Percentiles rank a stretch among this genome's conserved stretches.
Conservation (phyloP, 2,113 vertebrate species). For the Phyllopteryx taeniolatus region DNA sequence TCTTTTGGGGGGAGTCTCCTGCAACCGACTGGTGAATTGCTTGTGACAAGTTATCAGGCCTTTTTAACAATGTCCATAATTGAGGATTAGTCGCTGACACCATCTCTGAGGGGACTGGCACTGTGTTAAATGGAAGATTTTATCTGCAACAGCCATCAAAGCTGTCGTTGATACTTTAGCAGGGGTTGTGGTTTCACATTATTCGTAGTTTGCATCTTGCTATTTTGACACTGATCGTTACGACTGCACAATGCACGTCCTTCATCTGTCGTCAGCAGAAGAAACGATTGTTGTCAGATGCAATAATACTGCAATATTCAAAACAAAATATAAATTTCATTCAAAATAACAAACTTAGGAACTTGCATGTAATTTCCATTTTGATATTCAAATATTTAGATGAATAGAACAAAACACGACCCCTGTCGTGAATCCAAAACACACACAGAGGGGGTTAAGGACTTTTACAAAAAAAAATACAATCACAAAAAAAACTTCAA, state of each 20-base stretch:
- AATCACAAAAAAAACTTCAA: too few relatives aligned
- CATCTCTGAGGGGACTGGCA: constrained; percentile 42
- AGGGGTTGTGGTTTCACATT: constrained; percentile 36
- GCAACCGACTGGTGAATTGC: constrained; percentile 42
- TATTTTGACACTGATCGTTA: constrained; percentile 29
- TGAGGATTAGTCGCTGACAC: constrained; percentile 59
- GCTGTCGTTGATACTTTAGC: constrained; percentile 43
- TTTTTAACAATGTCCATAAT: constrained; percentile 56
- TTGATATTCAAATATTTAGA: not conserved
- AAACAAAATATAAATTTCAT: not conserved
- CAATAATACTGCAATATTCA: not conserved
- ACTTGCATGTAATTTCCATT: not conserved
- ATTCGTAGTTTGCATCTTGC: constrained; percentile 23
- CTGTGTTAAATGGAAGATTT: constrained; percentile 64
- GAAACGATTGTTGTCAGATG: constrained; percentile 5
- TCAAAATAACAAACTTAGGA: not conserved
- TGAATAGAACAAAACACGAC: not conserved
- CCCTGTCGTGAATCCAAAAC: too few relatives aligned
- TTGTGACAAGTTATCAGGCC: constrained; percentile 66
- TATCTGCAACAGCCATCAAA: constrained; percentile 50
- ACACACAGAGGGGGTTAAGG: too few relatives aligned
- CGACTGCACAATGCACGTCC: constrained; percentile 4
- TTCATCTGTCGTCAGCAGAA: not conserved
- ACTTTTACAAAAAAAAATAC: too few relatives aligned
- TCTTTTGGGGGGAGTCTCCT: constrained; percentile 57